Evolutionary conservation across 2,113 vertebrate genomes (phyloP), one percentile per base, ranked within the genome.

Genomic region (Passer montanus): DNA sequence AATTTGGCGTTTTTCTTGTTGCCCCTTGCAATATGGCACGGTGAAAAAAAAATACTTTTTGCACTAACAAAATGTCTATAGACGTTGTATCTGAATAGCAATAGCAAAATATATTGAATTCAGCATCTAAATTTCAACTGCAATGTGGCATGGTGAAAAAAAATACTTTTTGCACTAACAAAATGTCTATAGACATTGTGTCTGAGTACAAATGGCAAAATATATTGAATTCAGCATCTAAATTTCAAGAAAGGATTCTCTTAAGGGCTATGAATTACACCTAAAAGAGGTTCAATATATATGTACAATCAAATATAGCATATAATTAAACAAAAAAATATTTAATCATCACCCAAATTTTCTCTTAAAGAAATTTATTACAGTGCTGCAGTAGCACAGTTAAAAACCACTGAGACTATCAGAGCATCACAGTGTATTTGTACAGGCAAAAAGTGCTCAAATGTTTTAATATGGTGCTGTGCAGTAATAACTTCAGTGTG

Each of bases 391-490:
- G 52, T 1, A 78, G 55, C 58, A 84, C 23, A 74, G 64, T 46
- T 68, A 49, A 94, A 91, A 96, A 19, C 62, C 92, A 69, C 1
- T 55, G 74, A 90, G 84, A 80, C 69, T 94, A 84, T 66, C 80
- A 92, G 33, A 94, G 64, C 66, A 87, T 50, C 58, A 41, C 72
- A 64, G 68, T 63, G 43, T 59, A 53, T 92, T 91, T 94, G 75
- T 47, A 73, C 18, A 96, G 75, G 53, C 64, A 76, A 79, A 75
- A 70, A 92, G 52, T 37, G 63, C 39, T 94, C 60, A 55, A 85
- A 92, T 87, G 58, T 75, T 96, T 93, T 86, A 95, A 96, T 94
- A 91, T 95, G 90, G 74, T 94, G 52, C 88, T 93, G 86, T 93
- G 86, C 67, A 73, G 70, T 87, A 95, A 94, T 90, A 95, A 88